These are phyloP conservation scores for Zygothrica quintamaculata DNA, from an alignment of 2,888 invertebrate genomes.

Conservation along the genomic window DNA sequence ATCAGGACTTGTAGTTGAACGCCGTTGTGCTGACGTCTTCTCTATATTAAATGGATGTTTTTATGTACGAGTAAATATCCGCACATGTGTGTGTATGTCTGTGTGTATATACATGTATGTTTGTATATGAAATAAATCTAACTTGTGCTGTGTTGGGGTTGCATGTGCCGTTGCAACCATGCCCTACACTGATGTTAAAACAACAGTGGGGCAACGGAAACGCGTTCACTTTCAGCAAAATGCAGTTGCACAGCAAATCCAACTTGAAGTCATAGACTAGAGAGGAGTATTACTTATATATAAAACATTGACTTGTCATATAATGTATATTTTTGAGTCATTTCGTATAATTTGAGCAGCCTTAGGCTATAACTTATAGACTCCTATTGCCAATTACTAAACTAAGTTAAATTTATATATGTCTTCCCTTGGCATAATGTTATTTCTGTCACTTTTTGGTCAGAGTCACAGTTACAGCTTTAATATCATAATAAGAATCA, in stretches of 20 bases:
- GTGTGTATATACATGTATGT: not conserved
- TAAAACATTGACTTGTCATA: constrained; percentile 1
- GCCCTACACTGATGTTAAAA: constrained; percentile 30
- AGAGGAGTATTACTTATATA: constrained; percentile 22
- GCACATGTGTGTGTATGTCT: not conserved
- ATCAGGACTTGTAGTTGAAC: constrained; percentile 10
- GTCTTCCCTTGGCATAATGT: no score
- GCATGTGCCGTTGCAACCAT: constrained; percentile 4
- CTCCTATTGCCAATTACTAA: no score
- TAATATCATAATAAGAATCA: not conserved
- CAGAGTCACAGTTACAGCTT: not conserved
- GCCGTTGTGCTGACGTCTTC: constrained; percentile 52
- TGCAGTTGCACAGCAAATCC: constrained; percentile 39
- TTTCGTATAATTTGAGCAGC: no score
- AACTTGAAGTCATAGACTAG: no score
- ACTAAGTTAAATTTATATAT: no score
- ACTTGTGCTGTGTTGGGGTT: not conserved
- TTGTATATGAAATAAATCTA: constrained; percentile 3
- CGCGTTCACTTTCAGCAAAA: constrained; percentile 51
- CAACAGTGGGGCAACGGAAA: constrained; percentile 39
- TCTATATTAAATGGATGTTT: constrained; percentile 54
- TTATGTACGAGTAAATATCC: constrained; percentile 12
- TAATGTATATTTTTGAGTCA: no score
- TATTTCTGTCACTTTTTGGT: no score
- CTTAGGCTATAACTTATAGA: no score